phyloP scores from a whole-genome alignment of 2,797 vertebrate species.

The Avahi laniger region DNA sequence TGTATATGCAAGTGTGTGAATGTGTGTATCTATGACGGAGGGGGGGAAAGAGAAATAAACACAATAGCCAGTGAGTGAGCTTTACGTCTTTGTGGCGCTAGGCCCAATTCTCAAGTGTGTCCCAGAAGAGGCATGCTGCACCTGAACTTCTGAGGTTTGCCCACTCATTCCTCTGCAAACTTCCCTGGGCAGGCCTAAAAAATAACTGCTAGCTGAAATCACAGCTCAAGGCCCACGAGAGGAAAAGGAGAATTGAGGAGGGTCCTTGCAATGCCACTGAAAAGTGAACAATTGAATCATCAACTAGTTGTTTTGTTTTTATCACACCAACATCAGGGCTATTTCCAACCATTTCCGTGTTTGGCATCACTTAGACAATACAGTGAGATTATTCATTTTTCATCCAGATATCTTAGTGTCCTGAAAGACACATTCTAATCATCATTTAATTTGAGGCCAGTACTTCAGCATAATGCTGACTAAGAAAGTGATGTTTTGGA shows the following conservation, averaged over 20 bases:
- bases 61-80: neutral
- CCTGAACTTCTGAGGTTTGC: neutral
- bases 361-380: neutral
- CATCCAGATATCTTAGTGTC: neutral
- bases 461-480: neutral
- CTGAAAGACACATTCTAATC: neutral
- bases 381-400: neutral
- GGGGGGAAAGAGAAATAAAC: neutral
- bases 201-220: neutral
- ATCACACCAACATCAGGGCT: neutral
- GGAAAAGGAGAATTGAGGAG: neutral
- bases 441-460: neutral
- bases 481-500: no score
- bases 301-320: conserved; percentile 5
- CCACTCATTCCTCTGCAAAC: neutral
- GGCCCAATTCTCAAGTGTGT: neutral
- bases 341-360: neutral
- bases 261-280: neutral
- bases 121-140: neutral
- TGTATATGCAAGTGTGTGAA: no score
- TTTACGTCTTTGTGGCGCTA: neutral
- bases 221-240: neutral
- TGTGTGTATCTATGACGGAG: neutral
- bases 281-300: neutral
- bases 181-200: neutral